These are phyloP conservation scores for Tamandua tetradactyla DNA, from an alignment of 2,797 vertebrate genomes.

Conservation along the genomic window DNA sequence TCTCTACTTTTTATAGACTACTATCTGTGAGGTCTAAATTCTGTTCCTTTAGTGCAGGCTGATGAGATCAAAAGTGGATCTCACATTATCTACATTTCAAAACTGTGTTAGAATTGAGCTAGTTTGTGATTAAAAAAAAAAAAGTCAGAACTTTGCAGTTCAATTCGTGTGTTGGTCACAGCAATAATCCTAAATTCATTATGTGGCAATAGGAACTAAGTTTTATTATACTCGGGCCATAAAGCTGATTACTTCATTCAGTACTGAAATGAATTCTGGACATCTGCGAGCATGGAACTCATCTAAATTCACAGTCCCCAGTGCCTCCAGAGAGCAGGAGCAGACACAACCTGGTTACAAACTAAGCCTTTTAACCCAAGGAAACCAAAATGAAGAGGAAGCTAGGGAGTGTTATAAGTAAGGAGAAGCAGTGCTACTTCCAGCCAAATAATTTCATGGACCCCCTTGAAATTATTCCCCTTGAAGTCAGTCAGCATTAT, in stretches of 20 bases:
- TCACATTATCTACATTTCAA: not conserved
- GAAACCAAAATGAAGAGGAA: not conserved
- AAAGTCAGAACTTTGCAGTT: slow-evolving; percentile 44
- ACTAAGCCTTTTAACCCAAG: not conserved
- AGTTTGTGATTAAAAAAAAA: not conserved
- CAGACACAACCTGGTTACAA: not conserved
- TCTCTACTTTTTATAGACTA: not conserved
- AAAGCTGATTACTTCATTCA: slow-evolving; percentile 64
- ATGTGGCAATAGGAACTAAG: slow-evolving; percentile 56
- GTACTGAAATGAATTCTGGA: slow-evolving; percentile 49
- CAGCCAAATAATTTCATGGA: not conserved
- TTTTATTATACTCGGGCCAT: slow-evolving; percentile 49
- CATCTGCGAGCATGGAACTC: not conserved
- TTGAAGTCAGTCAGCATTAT: not conserved
- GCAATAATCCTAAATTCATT: slow-evolving; percentile 50
- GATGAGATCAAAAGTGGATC: not conserved
- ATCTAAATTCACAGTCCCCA: slow-evolving; percentile 7
- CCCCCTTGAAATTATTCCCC: not conserved
- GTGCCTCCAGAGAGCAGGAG: not conserved
- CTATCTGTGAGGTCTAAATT: not conserved
- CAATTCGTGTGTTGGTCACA: not conserved
- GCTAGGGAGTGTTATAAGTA: rapidly evolving
- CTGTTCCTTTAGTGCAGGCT: not conserved
- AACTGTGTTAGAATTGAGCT: not conserved
- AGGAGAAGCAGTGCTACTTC: not conserved